Base-by-base conservation (phyloP, 2,797 vertebrate genomes). In the Halcyon badia region DNA sequence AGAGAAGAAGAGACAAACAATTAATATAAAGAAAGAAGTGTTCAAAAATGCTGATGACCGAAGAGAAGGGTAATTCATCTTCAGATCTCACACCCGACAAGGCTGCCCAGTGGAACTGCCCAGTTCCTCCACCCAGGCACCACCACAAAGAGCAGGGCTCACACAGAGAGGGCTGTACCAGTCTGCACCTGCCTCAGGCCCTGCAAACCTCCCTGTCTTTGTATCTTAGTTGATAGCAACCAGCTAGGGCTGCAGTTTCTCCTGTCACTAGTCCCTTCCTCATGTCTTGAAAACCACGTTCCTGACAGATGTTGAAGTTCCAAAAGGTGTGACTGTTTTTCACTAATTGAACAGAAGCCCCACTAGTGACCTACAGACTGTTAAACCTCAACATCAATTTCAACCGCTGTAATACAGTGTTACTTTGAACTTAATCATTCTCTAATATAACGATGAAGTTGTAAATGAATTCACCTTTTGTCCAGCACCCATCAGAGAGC, bases 181-280 rank as follows among this genome's bases (percentile, higher is more conserved):
- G 17, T 8, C 79, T 16, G 24, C 28, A 24, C 31, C 44, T 20
- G 13, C 68, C 31, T 20, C 68, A 30, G 9, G 44, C 20, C 51
- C 57, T 8, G 5, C 12, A 2, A 2, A 3, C 22, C 2, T 12
- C 5, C 73, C 61, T 8, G 0, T 46, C 11, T 46, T 22, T 33
- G 24, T 20, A 31, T 31, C 24, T 22, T 4, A 33, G 39, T 1
- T 17, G 42, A 2, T 14, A 39, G 28, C 4, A 28, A 60, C 49
- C 35, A 20, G 31, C 26, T 10, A 8, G 11, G 13, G 28, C 1
- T 22, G 17, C 2, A 4, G 16, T 35, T 44, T 37, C 83, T 39
- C 44, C 73, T 54, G 20, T 20, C 57, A 18, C 44, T 70, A 2
- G 11, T 25, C n/a, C 30, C 64, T 30, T 48, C 58, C 12, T 33